Conservation (phyloP, 1,140 invertebrate genomes). For the Dysdera silvatica region DNA sequence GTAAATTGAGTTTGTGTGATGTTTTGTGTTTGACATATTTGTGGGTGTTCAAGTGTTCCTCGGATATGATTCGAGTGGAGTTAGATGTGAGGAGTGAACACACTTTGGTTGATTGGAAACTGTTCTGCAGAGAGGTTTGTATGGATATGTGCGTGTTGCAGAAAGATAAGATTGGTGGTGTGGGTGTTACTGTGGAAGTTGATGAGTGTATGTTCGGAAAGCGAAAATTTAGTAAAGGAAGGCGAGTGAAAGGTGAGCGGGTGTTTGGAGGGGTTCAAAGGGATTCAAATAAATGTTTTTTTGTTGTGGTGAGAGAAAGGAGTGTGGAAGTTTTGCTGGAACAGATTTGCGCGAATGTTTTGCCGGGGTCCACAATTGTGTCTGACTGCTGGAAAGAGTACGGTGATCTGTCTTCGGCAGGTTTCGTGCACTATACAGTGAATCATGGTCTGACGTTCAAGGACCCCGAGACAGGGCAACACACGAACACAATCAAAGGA, state of each 20-base stretch:
- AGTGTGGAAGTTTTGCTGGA: background rate
- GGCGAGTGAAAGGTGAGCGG: constrained; percentile 17
- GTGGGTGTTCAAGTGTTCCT: no score
- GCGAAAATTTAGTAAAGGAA: constrained; percentile 23
- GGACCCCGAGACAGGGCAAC: background rate
- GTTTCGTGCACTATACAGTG: background rate
- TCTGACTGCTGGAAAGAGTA: constrained; percentile 6
- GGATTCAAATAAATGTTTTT: background rate
- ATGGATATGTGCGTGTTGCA: background rate
- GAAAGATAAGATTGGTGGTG: constrained; percentile 13
- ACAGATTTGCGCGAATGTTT: constrained; percentile 7
- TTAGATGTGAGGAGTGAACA: no score
- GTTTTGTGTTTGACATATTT: no score
- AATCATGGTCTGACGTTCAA: constrained; percentile 2
- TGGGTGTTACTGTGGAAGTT: constrained; percentile 23
- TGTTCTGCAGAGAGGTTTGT: constrained; percentile 1
- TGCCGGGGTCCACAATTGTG: constrained; percentile 14
- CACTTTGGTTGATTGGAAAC: no score
- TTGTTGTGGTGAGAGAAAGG: background rate
- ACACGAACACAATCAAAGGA: background rate
- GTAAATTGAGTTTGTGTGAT: no score
- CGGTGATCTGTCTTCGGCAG: background rate
- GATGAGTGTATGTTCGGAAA: constrained; percentile 28
- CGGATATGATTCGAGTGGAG: no score
- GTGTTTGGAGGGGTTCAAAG: constrained; percentile 25